Base-by-base conservation (phyloP, 2,113 vertebrate genomes). In the Hepsetus odoe region DNA sequence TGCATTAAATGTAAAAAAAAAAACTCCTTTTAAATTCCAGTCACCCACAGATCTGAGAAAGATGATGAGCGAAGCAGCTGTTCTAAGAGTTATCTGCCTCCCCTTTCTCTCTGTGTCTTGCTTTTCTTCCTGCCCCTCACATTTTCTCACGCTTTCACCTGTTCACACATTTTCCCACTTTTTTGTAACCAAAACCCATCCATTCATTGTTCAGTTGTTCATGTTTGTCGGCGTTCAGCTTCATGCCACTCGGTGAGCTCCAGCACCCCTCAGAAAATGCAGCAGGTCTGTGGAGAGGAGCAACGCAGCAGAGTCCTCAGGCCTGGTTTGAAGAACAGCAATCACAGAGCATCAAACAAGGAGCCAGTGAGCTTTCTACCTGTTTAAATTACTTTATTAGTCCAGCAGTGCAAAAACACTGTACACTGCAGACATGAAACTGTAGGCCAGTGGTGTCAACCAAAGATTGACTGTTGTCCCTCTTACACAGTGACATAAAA, bases 221-320 rank as follows among this genome's bases (percentile, higher is more conserved):
- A 94, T 92, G 86, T 98, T 94, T 99, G 97, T 97, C 96, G 93
- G 86, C 96, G 96, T 95, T 96, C 96, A 99, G 97, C 93, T 89
- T 98, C 96, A 92, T 97, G 92, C 92, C 96, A 96, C 92, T 93
- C 95, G 90, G 92, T 95, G 92, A 95, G 87, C 72, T 91, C 90
- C 89, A 90, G 92, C 83, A 71, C 58, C 76, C 22, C 69, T 74
- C 86, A 70, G 59, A 90, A 90, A 80, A 51, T 76, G 66, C 84
- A 72, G 74, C 84, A 81, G 12, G 75, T 59, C 26, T 35, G 72
- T 33, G 79, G 80, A 28, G 65, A 81, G 62, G 71, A 64, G 46
- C 74, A 64, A 22, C 69, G 46, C 40, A 74, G 79, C 59, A 33
- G 77, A 22, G 44, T 83, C 24, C 56, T 72, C 35, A 78, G 85